Evolutionary conservation across 2,113 vertebrate species (phyloP), one percentile per base, ranked within the genome.

Genomic region (Piprites chloris): DNA sequence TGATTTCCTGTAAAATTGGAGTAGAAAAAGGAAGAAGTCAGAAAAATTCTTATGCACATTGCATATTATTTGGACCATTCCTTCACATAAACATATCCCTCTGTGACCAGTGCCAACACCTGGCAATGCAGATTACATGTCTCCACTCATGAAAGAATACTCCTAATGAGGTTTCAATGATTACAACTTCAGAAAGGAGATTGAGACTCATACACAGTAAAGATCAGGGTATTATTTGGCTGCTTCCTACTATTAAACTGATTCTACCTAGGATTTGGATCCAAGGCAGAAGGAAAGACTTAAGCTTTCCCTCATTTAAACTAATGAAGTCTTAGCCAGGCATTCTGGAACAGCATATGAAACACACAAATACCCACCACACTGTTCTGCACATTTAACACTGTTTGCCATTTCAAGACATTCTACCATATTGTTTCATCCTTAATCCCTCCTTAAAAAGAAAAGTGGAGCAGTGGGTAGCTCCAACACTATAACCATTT

Each of bases 1-100:
- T 89, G 71, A 50, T 86, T 89, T 85, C 75, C 89, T 90, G 89
- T 33, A 94, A 93, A 95, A 88, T 17, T 35, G 27, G 9, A 27
- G 62, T n/a, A 90, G 62, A 82, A 85, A 84, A 72, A 61, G 27
- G 17, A 9, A 35, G 17, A 27, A 50, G 42, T 93, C 39, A 96
- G 62, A 86, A 78, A 66, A 89, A 69, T 6, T 79, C 14, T 47
- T 41, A 8, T 9, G 2, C 37, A 49, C 3, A 39, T 71, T 15
- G 5, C 32, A 32, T n/a, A n/a, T 0, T 11, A 27, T 18, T 52
- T 59, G n/a, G 49, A 42, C 28, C 33, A 27, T 7, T 62, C 6
- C 44, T 49, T 41, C 4, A 1, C 24, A 21, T 42, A 93, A 47
- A 11, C 17, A 5, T 1, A 53, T 9, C 37, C 14, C 17, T 58